phyloP scores from a whole-genome alignment of 53 echinoderm and acorn worm species.

The Apostichopus leukothele region DNA sequence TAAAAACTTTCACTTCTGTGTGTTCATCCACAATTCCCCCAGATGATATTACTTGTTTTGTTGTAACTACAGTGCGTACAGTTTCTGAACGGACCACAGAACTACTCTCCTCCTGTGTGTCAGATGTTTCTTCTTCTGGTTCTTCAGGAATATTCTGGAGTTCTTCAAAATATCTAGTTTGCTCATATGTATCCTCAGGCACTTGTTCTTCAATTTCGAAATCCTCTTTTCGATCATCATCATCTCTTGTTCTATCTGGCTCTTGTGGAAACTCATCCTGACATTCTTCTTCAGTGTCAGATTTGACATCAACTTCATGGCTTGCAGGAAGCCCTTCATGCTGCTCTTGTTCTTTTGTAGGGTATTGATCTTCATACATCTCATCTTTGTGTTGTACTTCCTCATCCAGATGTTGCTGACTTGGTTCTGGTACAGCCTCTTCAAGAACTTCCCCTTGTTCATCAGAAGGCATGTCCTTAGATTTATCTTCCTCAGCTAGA shows the following conservation, averaged over 20 bases:
- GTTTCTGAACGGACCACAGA: not conserved
- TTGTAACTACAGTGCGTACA: constrained; percentile 31
- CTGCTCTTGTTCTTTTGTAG: constrained; percentile 2
- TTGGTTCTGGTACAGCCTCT: not conserved
- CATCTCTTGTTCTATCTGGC: not conserved
- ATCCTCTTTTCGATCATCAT: not conserved
- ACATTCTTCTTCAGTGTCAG: not conserved
- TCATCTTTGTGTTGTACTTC: not conserved
- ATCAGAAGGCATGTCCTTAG: not conserved
- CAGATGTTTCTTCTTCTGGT: constrained; percentile 48
- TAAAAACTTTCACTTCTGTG: constrained; percentile 44
- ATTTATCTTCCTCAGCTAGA: not conserved
- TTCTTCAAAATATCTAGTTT: constrained; percentile 35
- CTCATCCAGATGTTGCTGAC: not conserved
- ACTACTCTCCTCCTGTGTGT: constrained; percentile 12
- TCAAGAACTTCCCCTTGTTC: not conserved
- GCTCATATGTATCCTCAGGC: constrained; percentile 24
- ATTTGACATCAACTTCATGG: constrained; percentile 10
- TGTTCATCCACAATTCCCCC: constrained; percentile 44
- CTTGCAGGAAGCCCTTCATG: not conserved
- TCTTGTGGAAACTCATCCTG: not conserved
- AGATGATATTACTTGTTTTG: constrained; percentile 3
- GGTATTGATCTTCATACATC: not conserved
- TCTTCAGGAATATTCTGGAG: constrained; percentile 44
- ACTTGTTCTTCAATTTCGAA: constrained; percentile 42